Evolutionary conservation across 2,113 vertebrate species (phyloP), one percentile per base, ranked within the genome.

Genomic region (Castor canadensis): DNA sequence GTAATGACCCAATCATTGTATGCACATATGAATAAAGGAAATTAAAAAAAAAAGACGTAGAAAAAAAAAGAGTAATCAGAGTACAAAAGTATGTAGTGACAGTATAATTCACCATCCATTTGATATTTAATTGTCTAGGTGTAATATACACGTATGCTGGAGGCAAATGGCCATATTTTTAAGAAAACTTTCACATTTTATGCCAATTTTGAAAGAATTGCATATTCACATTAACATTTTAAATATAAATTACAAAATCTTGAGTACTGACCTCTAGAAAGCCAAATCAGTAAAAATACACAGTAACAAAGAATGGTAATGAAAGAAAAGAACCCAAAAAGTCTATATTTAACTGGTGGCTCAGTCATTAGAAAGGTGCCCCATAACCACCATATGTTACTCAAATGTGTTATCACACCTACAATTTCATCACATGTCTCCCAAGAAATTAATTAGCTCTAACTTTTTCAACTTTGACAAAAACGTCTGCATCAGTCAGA

Each of bases 401-500:
- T 98, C 98, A 98, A 99, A 99, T 98, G 98, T 99, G 98, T 98
- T 98, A 98, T 98, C 98, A 98, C 98, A 99, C 98, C 98, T 98
- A 98, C 98, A 97, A 98, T 98, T 98, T 98, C 98, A 98, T 98
- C 98, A 98, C 98, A 98, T 99, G 98, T 98, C 98, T 98, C 98
- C 98, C 97, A 98, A 98, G 98, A 99, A 99, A 98, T 99, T 99
- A 99, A 99, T 99, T 98, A 98, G 98, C 97, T 98, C 97, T 98
- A 98, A 98, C 98, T 98, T 98, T 98, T 98, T 98, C 98, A 98
- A 99, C 98, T 99, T 98, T 98, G 98, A 98, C 98, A 98, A 99
- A 98, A 98, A 98, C 96, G 98, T 98, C 98, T 99, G 97, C 97
- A 98, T 97, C 98, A 99, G 98, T 98, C 98, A 98, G 96, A 98